These are phyloP conservation scores for Danio jaintianensis DNA, from an alignment of 2,797 vertebrate genomes.

Conservation along the genomic window DNA sequence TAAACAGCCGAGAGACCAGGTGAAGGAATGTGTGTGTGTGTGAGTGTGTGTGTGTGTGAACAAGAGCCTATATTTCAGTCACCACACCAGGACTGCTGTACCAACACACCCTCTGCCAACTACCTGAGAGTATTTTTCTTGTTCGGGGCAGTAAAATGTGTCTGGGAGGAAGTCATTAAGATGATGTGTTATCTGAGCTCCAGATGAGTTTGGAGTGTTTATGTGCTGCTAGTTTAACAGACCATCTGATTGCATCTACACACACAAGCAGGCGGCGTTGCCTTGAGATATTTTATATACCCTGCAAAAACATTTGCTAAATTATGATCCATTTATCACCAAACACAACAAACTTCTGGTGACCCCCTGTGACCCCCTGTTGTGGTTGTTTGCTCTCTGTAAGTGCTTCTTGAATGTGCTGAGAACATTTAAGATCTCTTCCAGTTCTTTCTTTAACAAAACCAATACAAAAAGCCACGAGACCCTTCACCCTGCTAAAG, in stretches of 20 bases:
- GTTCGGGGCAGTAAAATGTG: constrained; percentile 47
- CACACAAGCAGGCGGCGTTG: background rate
- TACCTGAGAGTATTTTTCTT: constrained; percentile 56
- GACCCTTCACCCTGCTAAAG: constrained; percentile 42
- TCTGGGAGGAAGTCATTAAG: constrained; percentile 47
- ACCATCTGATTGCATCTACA: constrained; percentile 29
- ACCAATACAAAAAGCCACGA: constrained; percentile 20
- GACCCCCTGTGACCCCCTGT: constrained; percentile 12
- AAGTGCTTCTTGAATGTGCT: constrained; percentile 44
- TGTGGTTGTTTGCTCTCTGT: constrained; percentile 26
- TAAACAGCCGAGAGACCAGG: constrained; percentile 71
- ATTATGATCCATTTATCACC: constrained; percentile 47
- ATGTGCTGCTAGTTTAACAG: constrained; percentile 17
- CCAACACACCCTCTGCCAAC: constrained; percentile 35
- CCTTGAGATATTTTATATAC: constrained; percentile 27
- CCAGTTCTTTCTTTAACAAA: constrained; percentile 19
- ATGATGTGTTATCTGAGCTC: constrained; percentile 43
- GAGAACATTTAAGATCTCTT: constrained; percentile 21
- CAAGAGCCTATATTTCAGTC: constrained; percentile 55
- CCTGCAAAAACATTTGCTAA: constrained; percentile 25
- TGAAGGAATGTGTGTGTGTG: constrained; percentile 37
- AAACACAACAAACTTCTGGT: constrained; percentile 36
- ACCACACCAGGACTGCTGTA: constrained; percentile 49
- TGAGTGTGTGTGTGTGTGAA: constrained; percentile 23
- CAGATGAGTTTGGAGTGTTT: constrained; percentile 45